A percentile compares a stretch with the other conserved stretches of the same genome.
Conservation (phyloP, 2,888 invertebrate genomes). For the Caenorhabditis japonica region DNA sequence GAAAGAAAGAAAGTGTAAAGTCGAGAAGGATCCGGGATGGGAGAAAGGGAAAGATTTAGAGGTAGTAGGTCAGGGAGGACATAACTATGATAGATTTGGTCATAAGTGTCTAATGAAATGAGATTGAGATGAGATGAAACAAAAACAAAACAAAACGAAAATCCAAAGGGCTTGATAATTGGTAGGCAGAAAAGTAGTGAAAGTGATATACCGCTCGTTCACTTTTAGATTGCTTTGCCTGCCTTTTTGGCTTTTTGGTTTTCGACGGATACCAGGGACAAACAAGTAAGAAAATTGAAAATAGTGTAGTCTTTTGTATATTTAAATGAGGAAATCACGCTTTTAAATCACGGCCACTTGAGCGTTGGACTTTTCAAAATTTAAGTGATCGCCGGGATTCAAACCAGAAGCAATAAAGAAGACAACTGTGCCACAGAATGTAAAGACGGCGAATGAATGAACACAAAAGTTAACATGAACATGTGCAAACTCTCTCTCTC, state of each 20-base stretch:
- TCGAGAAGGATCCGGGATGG: constrained; percentile 16
- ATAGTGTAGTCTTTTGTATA: too few species aligned
- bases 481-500: too few species aligned
- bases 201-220: constrained; percentile 50
- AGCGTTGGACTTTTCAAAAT: too few species aligned
- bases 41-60: background rate
- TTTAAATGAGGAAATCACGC: too few species aligned
- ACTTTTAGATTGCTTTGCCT: constrained; percentile 36
- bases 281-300: too few species aligned
- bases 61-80: constrained; percentile 26
- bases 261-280: constrained; percentile 15
- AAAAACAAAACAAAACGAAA: too few species aligned
- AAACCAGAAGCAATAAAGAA: background rate
- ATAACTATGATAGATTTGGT: constrained; percentile 42
- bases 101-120: constrained; percentile 41
- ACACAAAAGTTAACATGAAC: too few species aligned
- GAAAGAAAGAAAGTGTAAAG: constrained; percentile 31
- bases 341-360: too few species aligned
- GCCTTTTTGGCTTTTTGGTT: constrained; percentile 15
- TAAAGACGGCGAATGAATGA: background rate
- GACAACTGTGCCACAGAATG: background rate
- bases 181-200: constrained; percentile 31
- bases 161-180: constrained; percentile 33
- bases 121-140: too few species aligned
- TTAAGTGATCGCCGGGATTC: too few species aligned